These are phyloP conservation scores for Gastrophryne carolinensis DNA, from an alignment of 2,797 vertebrate species.

Conservation along the genomic window DNA sequence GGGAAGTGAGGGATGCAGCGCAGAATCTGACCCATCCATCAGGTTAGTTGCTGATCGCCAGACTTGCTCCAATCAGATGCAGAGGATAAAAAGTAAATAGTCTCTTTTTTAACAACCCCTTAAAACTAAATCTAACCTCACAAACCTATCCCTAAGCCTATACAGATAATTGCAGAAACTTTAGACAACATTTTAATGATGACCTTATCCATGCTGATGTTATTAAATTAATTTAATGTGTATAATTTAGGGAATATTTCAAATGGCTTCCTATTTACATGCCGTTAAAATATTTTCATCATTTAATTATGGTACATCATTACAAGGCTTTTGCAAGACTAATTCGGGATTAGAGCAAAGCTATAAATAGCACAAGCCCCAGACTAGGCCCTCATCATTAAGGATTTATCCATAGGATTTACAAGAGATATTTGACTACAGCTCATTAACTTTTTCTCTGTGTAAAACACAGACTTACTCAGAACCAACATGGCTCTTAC, in stretches of 20 bases:
- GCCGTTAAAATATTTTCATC: slow-evolving; percentile 6
- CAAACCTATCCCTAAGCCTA: too few species aligned
- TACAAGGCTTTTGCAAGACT: slow-evolving; percentile 3
- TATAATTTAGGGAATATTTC: not conserved
- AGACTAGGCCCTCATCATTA: not conserved
- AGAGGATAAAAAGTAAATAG: too few species aligned
- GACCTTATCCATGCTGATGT: not conserved
- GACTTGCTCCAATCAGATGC: too few species aligned
- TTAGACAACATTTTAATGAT: not conserved
- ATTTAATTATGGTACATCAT: slow-evolving; percentile 27
- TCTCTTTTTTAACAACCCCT: too few species aligned
- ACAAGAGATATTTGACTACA: not conserved
- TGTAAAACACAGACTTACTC: not conserved
- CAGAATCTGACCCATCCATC: too few species aligned
- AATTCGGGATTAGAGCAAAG: slow-evolving; percentile 22
- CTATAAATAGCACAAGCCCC: slow-evolving; percentile 10
- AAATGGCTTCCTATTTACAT: not conserved
- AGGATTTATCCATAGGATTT: not conserved
- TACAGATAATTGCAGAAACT: not conserved
- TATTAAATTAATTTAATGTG: not conserved
- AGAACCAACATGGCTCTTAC: not conserved
- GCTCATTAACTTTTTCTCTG: not conserved
- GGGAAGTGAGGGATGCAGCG: too few species aligned
- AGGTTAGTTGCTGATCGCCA: too few species aligned
- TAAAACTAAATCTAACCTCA: too few species aligned